Base-by-base conservation (phyloP, 37 sponge, comb jelly and placozoan species). In the Tethya wilhelma region DNA sequence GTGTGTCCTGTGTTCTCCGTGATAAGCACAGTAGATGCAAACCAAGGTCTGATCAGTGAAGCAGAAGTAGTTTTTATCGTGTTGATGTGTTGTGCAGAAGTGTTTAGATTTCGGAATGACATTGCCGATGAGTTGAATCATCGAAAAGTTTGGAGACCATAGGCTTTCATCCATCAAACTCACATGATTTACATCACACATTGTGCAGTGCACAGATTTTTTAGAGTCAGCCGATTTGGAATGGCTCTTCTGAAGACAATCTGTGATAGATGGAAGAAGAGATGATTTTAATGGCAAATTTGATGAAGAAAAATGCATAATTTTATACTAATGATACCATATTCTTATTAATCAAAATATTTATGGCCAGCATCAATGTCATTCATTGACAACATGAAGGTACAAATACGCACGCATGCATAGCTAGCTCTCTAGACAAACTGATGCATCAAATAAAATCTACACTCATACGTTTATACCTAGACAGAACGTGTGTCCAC, bases 11-110 rank as follows among this genome's bases (percentile, higher is more conserved):
- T 81, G 82, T 32, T 81, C 73, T 0, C 82, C 82, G 5, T 81
- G 82, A 37, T 71, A 81, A 28, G 82, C 82, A 71, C 82, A 81
- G 73, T 72, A 71, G 26, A 81, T 81, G 44, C 82, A 81, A 29
- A 81, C 82, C 34, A 81, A 49, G 20, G 38, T 44, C 2, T 62
- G n/a, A 34, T 81, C 82, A 22, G 44, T 42, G 39, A 72, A 81
- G 46, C 82, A 81, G 73, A 63, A 81, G 62, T 81, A 81, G 63
- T 60, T 62, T 45, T 60, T 60, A 17, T 81, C 73, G 17, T 81
- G 82, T 59, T 81, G 72, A 32, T 81, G 82, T 33, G 33, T 63
- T 32, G 12, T 9, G 28, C 82, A 81, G 34, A 71, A 81, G 73
- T 69, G 33, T 58, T 72, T 81, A 0, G 82, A 70, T 62, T 81